Evolutionary conservation across 2,797 vertebrate species (phyloP).

Genomic region (Lacerta agilis): DNA sequence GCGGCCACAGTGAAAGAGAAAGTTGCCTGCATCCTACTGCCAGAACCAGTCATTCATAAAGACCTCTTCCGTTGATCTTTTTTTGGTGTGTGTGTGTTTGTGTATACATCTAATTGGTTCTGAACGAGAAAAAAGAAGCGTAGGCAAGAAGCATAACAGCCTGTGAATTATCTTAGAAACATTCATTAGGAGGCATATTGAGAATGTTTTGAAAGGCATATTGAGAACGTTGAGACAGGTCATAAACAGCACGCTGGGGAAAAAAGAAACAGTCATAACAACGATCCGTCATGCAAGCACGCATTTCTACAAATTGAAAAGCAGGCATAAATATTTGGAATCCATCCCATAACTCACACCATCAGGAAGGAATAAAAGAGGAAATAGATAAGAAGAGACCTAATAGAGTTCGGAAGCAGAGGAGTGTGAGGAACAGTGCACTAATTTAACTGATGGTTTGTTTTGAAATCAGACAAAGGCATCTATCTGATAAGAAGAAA

Average conservation of each 20-base stretch:
- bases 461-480: too few relatives aligned
- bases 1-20: too few relatives aligned
- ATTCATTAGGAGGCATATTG: not conserved
- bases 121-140: not conserved
- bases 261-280: not conserved
- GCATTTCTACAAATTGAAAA: slow-evolving; percentile 1
- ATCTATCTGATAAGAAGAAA: too few relatives aligned
- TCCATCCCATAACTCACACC: not conserved
- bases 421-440: not conserved
- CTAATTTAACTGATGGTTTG: not conserved
- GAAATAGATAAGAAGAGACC: not conserved
- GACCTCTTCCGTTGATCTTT: not conserved
- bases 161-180: slow-evolving; percentile 8
- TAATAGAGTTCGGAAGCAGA: not conserved
- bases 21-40: not conserved
- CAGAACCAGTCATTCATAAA: not conserved
- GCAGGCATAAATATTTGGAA: slow-evolving; percentile 7
- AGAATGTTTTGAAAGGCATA: not conserved
- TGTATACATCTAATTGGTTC: not conserved
- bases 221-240: not conserved
- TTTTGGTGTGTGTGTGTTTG: not conserved
- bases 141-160: not conserved
- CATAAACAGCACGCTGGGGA: not conserved
- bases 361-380: not conserved
- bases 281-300: not conserved